Conservation (phyloP, 2,888 invertebrate genomes). For the Acheta domesticus region DNA sequence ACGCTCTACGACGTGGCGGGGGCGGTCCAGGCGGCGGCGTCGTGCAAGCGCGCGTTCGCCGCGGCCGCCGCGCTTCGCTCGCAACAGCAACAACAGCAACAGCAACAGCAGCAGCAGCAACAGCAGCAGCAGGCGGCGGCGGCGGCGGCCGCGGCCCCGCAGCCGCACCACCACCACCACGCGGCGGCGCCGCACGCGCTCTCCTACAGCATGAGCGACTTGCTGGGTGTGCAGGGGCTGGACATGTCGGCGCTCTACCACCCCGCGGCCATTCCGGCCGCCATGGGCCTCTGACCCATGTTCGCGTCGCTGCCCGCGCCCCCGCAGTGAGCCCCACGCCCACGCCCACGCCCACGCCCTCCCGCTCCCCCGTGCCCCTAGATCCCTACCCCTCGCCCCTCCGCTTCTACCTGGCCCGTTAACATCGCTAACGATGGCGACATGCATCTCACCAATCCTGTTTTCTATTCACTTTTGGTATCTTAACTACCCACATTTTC, state of each 20-base stretch:
- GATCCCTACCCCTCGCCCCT: background rate
- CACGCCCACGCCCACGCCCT: background rate
- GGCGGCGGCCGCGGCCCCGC: constrained; percentile 41
- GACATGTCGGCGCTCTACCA: constrained; percentile 69
- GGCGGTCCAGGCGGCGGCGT: constrained; percentile 39
- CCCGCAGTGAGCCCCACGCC: constrained; percentile 25
- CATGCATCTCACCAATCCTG: no score
- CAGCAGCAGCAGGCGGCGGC: constrained; percentile 59
- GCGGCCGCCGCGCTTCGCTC: constrained; percentile 52
- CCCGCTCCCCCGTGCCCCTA: constrained; percentile 1
- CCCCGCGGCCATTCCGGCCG: constrained; percentile 59
- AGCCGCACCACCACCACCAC: constrained; percentile 39
- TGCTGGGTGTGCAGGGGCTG: constrained; percentile 66
- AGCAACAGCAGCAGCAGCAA: constrained; percentile 42
- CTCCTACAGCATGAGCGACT: constrained; percentile 66
- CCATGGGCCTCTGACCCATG: constrained; percentile 66
- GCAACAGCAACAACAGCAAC: constrained; percentile 28
- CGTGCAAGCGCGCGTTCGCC: constrained; percentile 56
- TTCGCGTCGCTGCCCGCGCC: constrained; percentile 36
- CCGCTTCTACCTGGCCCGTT: background rate
- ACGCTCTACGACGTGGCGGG: constrained; percentile 51
- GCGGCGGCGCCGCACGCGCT: constrained; percentile 55
- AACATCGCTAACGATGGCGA: no score
- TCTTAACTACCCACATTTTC: no score
- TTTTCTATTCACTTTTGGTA: no score